Conservation (phyloP, 1,140 invertebrate species). For the Ostrea denselamellosa region DNA sequence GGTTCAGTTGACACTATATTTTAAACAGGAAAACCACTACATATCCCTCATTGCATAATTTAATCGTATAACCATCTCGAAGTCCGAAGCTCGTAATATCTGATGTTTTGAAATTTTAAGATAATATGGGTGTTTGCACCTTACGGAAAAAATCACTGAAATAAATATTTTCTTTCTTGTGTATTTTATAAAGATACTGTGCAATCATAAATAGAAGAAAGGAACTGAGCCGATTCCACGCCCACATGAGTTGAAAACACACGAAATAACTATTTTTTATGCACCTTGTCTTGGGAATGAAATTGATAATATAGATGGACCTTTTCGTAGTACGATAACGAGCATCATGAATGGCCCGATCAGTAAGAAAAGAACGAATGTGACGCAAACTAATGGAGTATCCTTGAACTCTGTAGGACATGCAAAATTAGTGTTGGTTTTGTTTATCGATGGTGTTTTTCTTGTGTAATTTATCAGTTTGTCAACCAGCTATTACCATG, state of each 20-base stretch:
- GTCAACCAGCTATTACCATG: constrained; percentile 5
- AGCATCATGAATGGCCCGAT: not conserved
- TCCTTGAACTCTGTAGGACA: not conserved
- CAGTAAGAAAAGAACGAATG: not conserved
- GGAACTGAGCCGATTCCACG: no score
- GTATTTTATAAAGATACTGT: no score
- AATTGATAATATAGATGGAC: no score
- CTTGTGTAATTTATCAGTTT: constrained; percentile 5
- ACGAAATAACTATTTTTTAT: no score
- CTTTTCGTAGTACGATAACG: not conserved
- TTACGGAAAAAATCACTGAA: not conserved
- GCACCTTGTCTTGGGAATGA: no score
- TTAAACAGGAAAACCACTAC: not conserved
- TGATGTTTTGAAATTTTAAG: not conserved
- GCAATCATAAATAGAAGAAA: no score
- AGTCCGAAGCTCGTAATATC: not conserved
- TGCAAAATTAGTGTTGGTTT: not conserved
- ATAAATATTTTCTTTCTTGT: no score
- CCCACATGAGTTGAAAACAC: no score
- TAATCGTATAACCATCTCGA: not conserved
- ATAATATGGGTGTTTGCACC: not conserved
- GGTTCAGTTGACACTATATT: not conserved
- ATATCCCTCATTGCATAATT: not conserved
- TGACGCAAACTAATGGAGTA: constrained; percentile 15
- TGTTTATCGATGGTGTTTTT: constrained; percentile 27